Evolutionary conservation across 2,113 vertebrate species (phyloP), one percentile per base, ranked within the genome.

Genomic region (Puntigrus tetrazona): DNA sequence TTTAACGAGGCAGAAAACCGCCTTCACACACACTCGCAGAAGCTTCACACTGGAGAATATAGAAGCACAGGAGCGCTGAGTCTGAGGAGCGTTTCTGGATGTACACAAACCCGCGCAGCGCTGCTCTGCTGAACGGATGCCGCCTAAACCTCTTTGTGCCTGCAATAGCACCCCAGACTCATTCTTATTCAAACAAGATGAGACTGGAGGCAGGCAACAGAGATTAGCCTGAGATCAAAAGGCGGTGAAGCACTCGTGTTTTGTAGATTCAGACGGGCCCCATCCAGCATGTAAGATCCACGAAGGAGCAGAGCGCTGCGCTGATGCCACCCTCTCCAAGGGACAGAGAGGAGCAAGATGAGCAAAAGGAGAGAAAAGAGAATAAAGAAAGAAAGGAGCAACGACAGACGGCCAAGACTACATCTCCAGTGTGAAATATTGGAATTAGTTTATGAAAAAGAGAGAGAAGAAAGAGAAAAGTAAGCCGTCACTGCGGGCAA

Each of bases 191-290:
- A 94, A 93, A 94, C 92, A 90, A 89, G 92, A 94, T 93, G 92
- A 93, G 92, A 93, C 92, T 92, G 92, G 91, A 93, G 90, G 91
- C 91, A 94, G 92, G 92, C 91, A 92, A 93, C 93, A 90, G 90
- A 94, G 93, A 95, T 94, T 93, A 94, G 92, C 91, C 84, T 84
- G 89, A 94, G 93, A 94, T 94, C 92, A 94, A 94, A 94, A 92
- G 90, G 89, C 90, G 88, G 91, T 50, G 34, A 74, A 90, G 89
- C 89, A 82, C 91, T 92, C 83, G 84, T 92, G 92, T 94, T 94
- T 93, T 92, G 92, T 94, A 91, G 93, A 90, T 92, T 92, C 92
- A 91, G 90, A 88, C 89, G 65, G 88, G 79, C 29, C 79, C 65
- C 79, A 81, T 70, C 45, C 45, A 55, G 13, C 79, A 81, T 70